phyloP scores from a whole-genome alignment of 1,140 invertebrate species.

The Scylla paramamosain region DNA sequence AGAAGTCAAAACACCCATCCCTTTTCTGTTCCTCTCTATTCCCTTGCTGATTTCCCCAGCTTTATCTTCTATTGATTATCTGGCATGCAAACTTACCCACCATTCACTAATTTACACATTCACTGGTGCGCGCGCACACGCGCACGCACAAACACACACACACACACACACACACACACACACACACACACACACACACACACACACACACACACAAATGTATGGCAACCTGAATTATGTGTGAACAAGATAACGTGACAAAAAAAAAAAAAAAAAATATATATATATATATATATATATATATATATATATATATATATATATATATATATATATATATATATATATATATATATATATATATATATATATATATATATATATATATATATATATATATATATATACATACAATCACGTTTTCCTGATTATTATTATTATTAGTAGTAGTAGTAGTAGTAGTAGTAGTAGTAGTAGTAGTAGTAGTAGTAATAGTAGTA shows the following conservation, averaged over 20 bases:
- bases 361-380: slow-evolving; percentile 25
- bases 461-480: background rate
- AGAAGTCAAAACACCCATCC: no score
- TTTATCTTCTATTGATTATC: no score
- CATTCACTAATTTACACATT: no score
- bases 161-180: slow-evolving; percentile 28
- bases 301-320: background rate
- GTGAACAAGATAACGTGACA: no score
- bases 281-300: no score
- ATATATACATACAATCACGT: no score
- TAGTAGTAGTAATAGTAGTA: background rate
- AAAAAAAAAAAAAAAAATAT: no score
- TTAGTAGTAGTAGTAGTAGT: background rate
- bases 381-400: background rate
- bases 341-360: slow-evolving; percentile 38
- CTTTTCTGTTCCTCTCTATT: background rate
- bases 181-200: background rate
- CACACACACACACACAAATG: no score
- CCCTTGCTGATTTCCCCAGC: background rate
- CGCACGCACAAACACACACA: background rate
- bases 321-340: slow-evolving; percentile 29
- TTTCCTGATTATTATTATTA: no score
- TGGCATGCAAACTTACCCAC: no score
- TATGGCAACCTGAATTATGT: no score
- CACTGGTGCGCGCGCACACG: background rate